phyloP scores from a whole-genome alignment of 2,888 invertebrate genomes.

The Anorthoa munda region DNA sequence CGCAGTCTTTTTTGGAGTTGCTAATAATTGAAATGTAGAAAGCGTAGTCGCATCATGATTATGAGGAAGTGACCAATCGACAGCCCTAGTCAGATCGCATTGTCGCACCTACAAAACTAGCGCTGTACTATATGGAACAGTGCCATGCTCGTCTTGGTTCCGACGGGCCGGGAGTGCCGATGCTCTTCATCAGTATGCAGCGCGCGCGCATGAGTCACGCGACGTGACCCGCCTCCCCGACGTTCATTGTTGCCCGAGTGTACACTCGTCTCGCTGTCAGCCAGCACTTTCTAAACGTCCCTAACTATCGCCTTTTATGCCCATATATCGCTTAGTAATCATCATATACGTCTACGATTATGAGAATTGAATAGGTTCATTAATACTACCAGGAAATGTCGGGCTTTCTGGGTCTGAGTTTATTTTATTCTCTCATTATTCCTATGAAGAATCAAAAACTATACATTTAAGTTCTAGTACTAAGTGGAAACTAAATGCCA shows the following conservation, averaged over 20 bases:
- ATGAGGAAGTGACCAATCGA: slow-evolving; percentile 44
- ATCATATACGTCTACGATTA: slow-evolving; percentile 64
- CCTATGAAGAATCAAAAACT: slow-evolving; percentile 10
- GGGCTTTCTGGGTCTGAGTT: slow-evolving; percentile 9
- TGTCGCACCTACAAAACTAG: slow-evolving; percentile 54
- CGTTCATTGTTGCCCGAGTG: slow-evolving; percentile 74
- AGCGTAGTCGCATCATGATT: slow-evolving; percentile 15
- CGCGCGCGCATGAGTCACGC: slow-evolving; percentile 76
- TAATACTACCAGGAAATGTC: slow-evolving; percentile 52
- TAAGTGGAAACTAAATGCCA: background rate
- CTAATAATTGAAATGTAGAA: slow-evolving; percentile 37
- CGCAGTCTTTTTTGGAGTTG: background rate
- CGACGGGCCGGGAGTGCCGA: slow-evolving; percentile 69
- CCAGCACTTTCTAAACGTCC: slow-evolving; percentile 76
- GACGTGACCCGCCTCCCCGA: slow-evolving; percentile 83
- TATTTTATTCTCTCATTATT: slow-evolving; percentile 12
- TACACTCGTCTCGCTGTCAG: slow-evolving; percentile 74
- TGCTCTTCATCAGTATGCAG: slow-evolving; percentile 83
- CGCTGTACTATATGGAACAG: slow-evolving; percentile 61
- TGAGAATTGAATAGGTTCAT: slow-evolving; percentile 63
- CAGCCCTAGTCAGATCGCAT: slow-evolving; percentile 52
- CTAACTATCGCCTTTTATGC: slow-evolving; percentile 74
- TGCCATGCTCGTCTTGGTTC: slow-evolving; percentile 63
- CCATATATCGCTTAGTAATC: slow-evolving; percentile 71
- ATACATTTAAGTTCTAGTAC: background rate